Conservation (phyloP, 2,888 invertebrate species). For the Xanthia icteritia region DNA sequence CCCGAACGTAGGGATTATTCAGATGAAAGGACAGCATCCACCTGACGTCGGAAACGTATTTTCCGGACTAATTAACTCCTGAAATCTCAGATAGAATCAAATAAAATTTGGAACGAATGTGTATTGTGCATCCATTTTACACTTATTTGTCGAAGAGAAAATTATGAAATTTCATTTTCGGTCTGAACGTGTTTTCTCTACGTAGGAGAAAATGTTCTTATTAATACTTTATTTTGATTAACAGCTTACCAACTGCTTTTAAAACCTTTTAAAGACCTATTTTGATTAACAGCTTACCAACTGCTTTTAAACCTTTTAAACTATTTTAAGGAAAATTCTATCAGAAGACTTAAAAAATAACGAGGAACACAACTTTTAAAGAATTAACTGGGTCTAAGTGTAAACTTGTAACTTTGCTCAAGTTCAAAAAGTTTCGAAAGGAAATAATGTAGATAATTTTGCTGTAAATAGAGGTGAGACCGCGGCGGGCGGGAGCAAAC, state of each 20-base stretch:
- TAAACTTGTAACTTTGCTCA: not conserved
- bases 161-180: not conserved
- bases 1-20: not conserved
- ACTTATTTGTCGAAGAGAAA: not conserved
- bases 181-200: not conserved
- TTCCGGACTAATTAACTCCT: not conserved
- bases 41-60: conserved; percentile 7
- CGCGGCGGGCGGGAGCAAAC: not conserved
- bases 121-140: not conserved
- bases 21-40: not conserved
- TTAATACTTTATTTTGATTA: not conserved
- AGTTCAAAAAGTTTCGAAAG: not conserved
- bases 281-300: no score
- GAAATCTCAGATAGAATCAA: not conserved
- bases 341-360: not conserved
- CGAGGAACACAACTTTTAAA: conserved; percentile 4
- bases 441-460: not conserved
- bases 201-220: not conserved
- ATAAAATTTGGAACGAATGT: not conserved
- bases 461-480: not conserved
- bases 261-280: no score
- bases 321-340: not conserved
- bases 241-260: not conserved
- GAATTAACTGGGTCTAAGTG: not conserved
- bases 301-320: not conserved